These are phyloP conservation scores for Lycorma delicatula DNA, from an alignment of 1,140 invertebrate genomes.

Conservation along the genomic window DNA sequence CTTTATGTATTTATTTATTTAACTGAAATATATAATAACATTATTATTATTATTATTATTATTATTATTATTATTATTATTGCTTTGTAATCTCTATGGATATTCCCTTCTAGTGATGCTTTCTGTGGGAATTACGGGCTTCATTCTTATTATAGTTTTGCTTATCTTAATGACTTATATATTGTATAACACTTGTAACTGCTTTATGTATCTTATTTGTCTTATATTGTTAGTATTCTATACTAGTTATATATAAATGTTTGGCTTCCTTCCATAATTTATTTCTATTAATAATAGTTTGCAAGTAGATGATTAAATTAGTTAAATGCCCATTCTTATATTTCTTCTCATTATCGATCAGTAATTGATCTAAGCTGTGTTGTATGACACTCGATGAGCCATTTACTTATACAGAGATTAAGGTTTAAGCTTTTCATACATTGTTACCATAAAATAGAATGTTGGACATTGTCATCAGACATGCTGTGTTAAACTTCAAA, in stretches of 20 bases:
- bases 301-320: neutral
- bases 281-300: slow-evolving; percentile 15
- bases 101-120: slow-evolving; percentile 11
- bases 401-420: slow-evolving; percentile 20
- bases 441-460: slow-evolving; percentile 23
- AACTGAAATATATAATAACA: slow-evolving; percentile 12
- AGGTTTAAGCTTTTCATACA: slow-evolving; percentile 24
- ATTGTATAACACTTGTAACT: slow-evolving; percentile 17
- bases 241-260: slow-evolving; percentile 23
- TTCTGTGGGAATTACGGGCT: neutral
- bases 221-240: slow-evolving; percentile 15
- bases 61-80: neutral
- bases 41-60: slow-evolving; percentile 8
- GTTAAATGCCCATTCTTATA: slow-evolving; percentile 9
- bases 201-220: slow-evolving; percentile 19
- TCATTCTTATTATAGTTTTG: slow-evolving; percentile 7
- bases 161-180: slow-evolving; percentile 15
- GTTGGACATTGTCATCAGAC: neutral
- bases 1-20: neutral
- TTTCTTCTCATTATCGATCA: slow-evolving; percentile 4
- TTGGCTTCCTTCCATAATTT: slow-evolving; percentile 21
- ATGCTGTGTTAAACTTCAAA: neutral
- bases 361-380: neutral
- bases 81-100: neutral
- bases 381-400: slow-evolving; percentile 13